A percentile compares a stretch with the other conserved stretches of the same genome.
These are phyloP conservation scores for Sitophilus oryzae DNA, from an alignment of 1,140 invertebrate genomes.

Conservation along the genomic window DNA sequence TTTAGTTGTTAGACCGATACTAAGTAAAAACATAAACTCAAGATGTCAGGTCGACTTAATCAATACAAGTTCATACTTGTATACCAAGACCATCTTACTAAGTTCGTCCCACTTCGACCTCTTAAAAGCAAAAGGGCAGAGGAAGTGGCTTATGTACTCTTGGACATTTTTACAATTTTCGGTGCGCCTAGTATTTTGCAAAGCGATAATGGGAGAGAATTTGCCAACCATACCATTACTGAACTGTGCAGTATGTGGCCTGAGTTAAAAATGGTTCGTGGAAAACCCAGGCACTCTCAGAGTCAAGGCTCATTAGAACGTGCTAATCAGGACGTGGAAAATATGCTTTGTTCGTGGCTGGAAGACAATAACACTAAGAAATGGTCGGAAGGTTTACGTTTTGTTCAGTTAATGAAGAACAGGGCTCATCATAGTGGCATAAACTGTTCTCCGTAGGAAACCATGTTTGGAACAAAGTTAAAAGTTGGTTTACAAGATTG, in stretches of 20 bases:
- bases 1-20: no score
- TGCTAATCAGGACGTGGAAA: conserved; percentile 8
- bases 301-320: conserved; percentile 26
- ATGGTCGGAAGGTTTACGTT: conserved; percentile 18
- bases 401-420: conserved; percentile 40
- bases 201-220: conserved; percentile 31
- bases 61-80: no score
- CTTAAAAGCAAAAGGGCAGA: conserved; percentile 36
- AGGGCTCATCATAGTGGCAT: conserved; percentile 29
- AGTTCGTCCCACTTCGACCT: conserved; percentile 42
- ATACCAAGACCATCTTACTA: conserved; percentile 47
- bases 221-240: conserved; percentile 23
- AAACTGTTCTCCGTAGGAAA: conserved; percentile 32
- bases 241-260: conserved; percentile 29
- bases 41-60: no score
- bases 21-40: no score
- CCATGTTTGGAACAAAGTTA: conserved; percentile 35
- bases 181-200: conserved; percentile 30
- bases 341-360: conserved; percentile 9
- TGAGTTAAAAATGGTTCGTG: conserved; percentile 25
- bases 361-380: conserved; percentile 15
- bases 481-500: conserved; percentile 16
- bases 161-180: conserved; percentile 31
- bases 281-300: conserved; percentile 31
- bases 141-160: conserved; percentile 26